Evolutionary conservation across 2,797 vertebrate genomes (phyloP), one percentile per base, ranked within the genome.

Genomic region (Enoplosus armatus): DNA sequence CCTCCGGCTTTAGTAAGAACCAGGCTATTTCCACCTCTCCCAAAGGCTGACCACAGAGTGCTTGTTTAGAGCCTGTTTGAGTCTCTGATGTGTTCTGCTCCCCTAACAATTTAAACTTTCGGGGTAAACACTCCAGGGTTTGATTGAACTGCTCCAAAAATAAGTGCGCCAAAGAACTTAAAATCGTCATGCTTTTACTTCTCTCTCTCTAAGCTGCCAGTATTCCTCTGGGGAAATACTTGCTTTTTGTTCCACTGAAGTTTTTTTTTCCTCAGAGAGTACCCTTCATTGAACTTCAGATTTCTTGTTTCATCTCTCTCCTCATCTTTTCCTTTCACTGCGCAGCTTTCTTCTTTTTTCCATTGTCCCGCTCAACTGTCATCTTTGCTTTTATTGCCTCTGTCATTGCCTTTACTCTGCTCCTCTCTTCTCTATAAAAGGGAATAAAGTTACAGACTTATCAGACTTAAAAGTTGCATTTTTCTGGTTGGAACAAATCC

Each of bases 101-200:
- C 62, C 66, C 20, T 51, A 64, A 66, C 75, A 67, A 77, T 83
- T 86, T 72, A 67, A 79, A 71, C 50, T 58, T 73, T 69, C 2
- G 11, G 69, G 11, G 80, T 74, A 86, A 81, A 84, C 78, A 75
- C 70, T 80, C 54, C 20, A 56, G 58, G 26, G 45, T 82, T 85
- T 81, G 31, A 86, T 39, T 79, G 70, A 89, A 82, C 71, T 53
- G 55, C 75, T 86, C 72, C 65, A 69, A 81, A 89, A 83, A 87
- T 77, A 82, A 85, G 64, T 35, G 31, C 3, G 22, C 5, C n/a
- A 26, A 59, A 72, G 72, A 86, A 77, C 79, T 82, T 78, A 3
- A 75, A 87, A 67, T 80, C 0, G 3, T 79, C 60, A 60, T 53
- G 59, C 47, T 74, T 81, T 79, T 39, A 71, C 53, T 79, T 26